phyloP scores from a whole-genome alignment of 2,113 vertebrate species.

The Tragelaphus imberbis region DNA sequence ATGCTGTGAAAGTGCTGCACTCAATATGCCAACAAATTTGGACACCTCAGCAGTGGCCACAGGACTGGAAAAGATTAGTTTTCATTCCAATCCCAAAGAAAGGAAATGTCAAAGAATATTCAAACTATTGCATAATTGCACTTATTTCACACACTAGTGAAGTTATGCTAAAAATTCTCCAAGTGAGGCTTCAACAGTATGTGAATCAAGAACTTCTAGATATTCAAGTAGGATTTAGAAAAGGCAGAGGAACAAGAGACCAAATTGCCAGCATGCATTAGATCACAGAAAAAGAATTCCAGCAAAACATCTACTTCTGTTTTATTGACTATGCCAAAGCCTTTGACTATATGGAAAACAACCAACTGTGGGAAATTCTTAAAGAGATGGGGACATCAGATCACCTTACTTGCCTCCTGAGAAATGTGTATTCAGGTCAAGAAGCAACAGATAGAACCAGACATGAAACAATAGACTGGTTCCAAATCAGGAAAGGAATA shows the following conservation, averaged over 20 bases:
- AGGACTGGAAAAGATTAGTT: not conserved
- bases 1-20: not conserved
- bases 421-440: not conserved
- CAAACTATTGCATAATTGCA: not conserved
- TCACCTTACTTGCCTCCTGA: not conserved
- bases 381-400: not conserved
- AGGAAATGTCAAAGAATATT: not conserved
- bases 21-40: not conserved
- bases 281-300: not conserved
- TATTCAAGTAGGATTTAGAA: not conserved
- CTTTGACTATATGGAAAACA: not conserved
- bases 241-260: not conserved
- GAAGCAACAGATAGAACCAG: not conserved
- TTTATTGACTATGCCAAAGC: not conserved
- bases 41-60: not conserved
- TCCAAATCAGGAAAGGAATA: not conserved
- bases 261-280: not conserved
- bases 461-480: not conserved
- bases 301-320: not conserved
- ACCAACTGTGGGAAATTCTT: not conserved
- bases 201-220: not conserved
- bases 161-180: not conserved
- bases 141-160: not conserved
- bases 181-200: not conserved
- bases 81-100: not conserved